Evolutionary conservation across 2,797 vertebrate species (phyloP), one percentile per base, ranked within the genome.

Genomic region (Tinamus major): DNA sequence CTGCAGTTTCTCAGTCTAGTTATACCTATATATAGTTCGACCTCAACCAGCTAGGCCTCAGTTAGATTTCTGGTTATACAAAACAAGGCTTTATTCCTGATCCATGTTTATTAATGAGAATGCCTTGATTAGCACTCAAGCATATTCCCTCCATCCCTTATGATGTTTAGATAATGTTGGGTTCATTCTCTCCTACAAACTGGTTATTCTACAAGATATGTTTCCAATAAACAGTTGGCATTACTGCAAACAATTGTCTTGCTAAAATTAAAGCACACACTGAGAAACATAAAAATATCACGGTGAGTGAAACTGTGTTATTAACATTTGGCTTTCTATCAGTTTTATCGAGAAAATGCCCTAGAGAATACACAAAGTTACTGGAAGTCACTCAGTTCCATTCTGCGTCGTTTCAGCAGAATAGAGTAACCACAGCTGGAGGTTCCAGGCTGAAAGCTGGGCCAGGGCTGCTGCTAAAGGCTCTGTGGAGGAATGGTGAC

Each of bases 401-500:
- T 31, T 37, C 44, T 39, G 48, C 5, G 72, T 78, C 31, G 24
- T 49, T 75, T 46, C 74, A 86, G 78, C 88, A 74, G 88, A 27
- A 63, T 63, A 12, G 18, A 64, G 79, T 4, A 33, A 31, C 27
- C 53, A 13, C 44, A 37, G 71, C 59, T 9, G 63, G 31, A 23
- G 85, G 68, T 74, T 84, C 61, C 64, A 10, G 48, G 68, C 75
- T 10, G 44, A 10, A 53, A 56, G 51, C 1, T 6, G 67, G 35
- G 72, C 56, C 76, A 44, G 61, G 79, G 13, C 27, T 33, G 29
- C 31, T 17, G n/a, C 33, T 51, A 27, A 68, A 70, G 51, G 9
- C 95, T 96, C 46, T 72, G 46, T 96, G 91, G 97, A 94, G 96
- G 95, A 97, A 97, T 62, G 97, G 97, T 97, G 97, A 97, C 98